Conservation (phyloP, 2,888 invertebrate species). For the Dysmachus trigonus region DNA sequence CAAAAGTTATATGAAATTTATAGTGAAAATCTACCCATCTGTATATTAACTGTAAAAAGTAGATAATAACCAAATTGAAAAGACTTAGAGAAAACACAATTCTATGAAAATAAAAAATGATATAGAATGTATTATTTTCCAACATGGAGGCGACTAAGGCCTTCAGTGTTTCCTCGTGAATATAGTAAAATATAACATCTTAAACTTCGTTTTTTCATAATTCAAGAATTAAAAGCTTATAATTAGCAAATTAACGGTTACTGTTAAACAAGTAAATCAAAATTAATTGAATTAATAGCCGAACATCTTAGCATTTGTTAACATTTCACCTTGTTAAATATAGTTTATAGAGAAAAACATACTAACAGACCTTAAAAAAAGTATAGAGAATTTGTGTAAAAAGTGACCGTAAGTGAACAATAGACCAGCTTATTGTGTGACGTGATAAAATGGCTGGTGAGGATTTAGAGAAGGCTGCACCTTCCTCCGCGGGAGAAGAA, state of each 20-base stretch:
- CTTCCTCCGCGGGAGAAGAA: background rate
- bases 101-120: background rate
- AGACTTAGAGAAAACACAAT: background rate
- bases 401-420: background rate
- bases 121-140: background rate
- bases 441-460: conserved; percentile 16
- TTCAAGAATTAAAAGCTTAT: background rate
- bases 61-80: background rate
- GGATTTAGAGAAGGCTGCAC: background rate
- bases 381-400: background rate
- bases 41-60: background rate
- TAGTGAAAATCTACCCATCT: background rate
- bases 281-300: background rate
- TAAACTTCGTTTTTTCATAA: background rate
- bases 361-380: background rate
- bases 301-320: background rate
- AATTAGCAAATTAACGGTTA: background rate
- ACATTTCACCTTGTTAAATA: background rate
- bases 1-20: background rate
- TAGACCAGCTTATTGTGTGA: background rate
- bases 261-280: background rate
- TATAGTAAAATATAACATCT: background rate
- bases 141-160: background rate
- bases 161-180: background rate
- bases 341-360: background rate